Evolutionary conservation across 1,140 invertebrate species (phyloP).

Genomic region (Theocolax elegans): DNA sequence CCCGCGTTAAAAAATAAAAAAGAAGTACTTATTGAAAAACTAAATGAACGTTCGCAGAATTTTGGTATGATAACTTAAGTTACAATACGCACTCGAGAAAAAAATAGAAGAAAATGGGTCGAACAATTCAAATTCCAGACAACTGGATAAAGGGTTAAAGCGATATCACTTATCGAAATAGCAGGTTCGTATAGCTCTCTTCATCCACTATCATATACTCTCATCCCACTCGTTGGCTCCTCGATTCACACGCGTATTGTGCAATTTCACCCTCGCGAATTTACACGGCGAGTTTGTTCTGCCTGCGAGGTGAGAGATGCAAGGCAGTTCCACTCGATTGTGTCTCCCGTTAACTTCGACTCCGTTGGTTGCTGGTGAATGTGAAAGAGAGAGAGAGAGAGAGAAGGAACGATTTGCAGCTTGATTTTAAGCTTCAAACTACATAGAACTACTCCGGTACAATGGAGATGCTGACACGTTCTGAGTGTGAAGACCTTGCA

Average conservation of each 20-base stretch:
- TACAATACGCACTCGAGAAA: no score
- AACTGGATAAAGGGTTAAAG: no score
- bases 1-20: no score
- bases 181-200: not conserved
- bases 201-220: not conserved
- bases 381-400: not conserved
- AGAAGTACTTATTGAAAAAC: no score
- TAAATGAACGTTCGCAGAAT: no score
- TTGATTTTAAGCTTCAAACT: slow-evolving; percentile 1
- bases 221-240: not conserved
- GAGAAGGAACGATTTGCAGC: slow-evolving; percentile 15
- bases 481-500: not conserved
- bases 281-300: slow-evolving; percentile 15
- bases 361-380: no score
- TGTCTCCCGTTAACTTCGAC: slow-evolving; percentile 11
- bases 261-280: not conserved
- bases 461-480: not conserved
- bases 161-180: no score
- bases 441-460: not conserved
- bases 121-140: no score
- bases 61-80: no score
- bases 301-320: not conserved
- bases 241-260: not conserved
- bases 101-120: no score
- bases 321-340: not conserved